Percentiles rank a stretch among this genome's conserved stretches.
Evolutionary conservation across 2,113 vertebrate genomes (phyloP).

Genomic region (Oncorhynchus masou): DNA sequence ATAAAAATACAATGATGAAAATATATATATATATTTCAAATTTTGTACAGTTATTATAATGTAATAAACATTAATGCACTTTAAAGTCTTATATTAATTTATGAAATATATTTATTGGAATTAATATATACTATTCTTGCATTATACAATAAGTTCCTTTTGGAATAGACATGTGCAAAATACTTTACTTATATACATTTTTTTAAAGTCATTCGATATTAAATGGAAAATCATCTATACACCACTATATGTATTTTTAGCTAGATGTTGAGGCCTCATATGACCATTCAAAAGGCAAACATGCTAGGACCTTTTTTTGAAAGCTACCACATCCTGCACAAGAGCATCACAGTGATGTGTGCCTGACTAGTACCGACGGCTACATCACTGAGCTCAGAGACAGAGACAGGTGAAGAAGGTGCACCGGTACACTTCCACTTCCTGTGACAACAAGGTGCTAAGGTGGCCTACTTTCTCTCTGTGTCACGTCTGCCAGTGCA

Average conservation of each 20-base stretch:
- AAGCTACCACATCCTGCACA: slow-evolving; percentile 34
- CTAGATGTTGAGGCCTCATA: not conserved
- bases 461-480: slow-evolving; percentile 68
- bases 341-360: slow-evolving; percentile 32
- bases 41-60: too few relatives aligned
- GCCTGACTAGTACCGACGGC: not conserved
- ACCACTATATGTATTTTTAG: not conserved
- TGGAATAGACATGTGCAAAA: too few relatives aligned
- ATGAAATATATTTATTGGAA: too few relatives aligned
- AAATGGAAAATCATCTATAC: too few relatives aligned
- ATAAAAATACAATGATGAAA: too few relatives aligned
- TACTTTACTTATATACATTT: too few relatives aligned
- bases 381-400: slow-evolving; percentile 30
- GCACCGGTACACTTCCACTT: slow-evolving; percentile 61
- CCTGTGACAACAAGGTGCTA: slow-evolving; percentile 59
- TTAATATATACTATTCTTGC: too few relatives aligned
- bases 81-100: too few relatives aligned
- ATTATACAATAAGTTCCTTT: too few relatives aligned
- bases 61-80: too few relatives aligned
- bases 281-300: not conserved
- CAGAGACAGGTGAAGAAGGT: slow-evolving; percentile 53
- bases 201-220: too few relatives aligned
- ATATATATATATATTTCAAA: too few relatives aligned
- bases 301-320: not conserved
- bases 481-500: slow-evolving; percentile 38